These are phyloP conservation scores for Leptinotarsa tumamoca DNA, from an alignment of 2,888 invertebrate genomes.

Conservation along the genomic window DNA sequence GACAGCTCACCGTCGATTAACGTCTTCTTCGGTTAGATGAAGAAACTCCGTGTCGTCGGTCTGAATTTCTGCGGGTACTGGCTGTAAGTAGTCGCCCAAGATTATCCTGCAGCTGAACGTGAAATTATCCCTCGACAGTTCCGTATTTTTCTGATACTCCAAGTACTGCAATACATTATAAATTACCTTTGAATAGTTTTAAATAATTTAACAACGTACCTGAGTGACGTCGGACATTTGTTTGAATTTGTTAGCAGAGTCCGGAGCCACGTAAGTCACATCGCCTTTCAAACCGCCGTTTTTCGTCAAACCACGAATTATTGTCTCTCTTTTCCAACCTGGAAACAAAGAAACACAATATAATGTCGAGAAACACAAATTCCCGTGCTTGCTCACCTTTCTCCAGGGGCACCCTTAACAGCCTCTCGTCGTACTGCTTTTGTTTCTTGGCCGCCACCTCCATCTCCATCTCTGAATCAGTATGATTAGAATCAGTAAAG, in stretches of 20 bases:
- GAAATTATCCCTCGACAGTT: constrained; percentile 88
- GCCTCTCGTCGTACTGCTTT: constrained; percentile 71
- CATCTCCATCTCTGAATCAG: constrained; percentile 70
- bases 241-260: constrained; percentile 71
- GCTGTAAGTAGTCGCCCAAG: constrained; percentile 92
- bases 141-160: constrained; percentile 71
- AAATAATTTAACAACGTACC: constrained; percentile 64
- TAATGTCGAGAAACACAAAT: neutral
- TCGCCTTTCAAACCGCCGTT: constrained; percentile 93
- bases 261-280: constrained; percentile 86
- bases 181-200: neutral
- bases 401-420: constrained; percentile 75
- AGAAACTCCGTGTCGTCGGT: constrained; percentile 80
- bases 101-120: constrained; percentile 90
- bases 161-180: constrained; percentile 74
- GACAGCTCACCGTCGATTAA: constrained; percentile 74
- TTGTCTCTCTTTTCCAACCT: constrained; percentile 95
- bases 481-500: constrained; percentile 71
- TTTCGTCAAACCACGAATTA: constrained; percentile 87
- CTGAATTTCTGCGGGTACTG: constrained; percentile 72
- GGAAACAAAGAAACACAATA: neutral
- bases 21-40: constrained; percentile 84
- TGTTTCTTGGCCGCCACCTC: constrained; percentile 65
- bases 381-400: constrained; percentile 61
- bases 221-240: constrained; percentile 75